phyloP scores from a whole-genome alignment of 2,888 invertebrate species.

The Agonopterix subpropinquella region DNA sequence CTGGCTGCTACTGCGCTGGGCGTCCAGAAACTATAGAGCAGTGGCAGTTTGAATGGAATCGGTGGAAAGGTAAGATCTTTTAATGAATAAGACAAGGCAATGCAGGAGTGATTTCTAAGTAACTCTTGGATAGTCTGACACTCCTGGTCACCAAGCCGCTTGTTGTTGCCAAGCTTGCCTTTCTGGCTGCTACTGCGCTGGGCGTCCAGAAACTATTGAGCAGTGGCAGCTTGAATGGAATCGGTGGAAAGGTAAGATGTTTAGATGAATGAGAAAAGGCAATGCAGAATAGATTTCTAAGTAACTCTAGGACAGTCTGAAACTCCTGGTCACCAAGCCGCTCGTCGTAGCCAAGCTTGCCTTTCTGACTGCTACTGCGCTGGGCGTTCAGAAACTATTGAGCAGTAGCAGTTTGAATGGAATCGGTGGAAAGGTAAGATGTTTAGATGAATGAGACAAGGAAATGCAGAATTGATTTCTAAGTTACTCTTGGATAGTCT shows the following conservation, averaged over 20 bases:
- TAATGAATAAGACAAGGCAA: background rate
- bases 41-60: slow-evolving; percentile 60
- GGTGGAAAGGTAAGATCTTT: slow-evolving; percentile 61
- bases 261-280: background rate
- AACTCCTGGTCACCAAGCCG: slow-evolving; percentile 86
- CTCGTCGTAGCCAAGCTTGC: slow-evolving; percentile 87
- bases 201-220: slow-evolving; percentile 81
- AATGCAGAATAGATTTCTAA: too few relatives aligned
- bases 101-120: too few relatives aligned
- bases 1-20: slow-evolving; percentile 82
- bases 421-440: slow-evolving; percentile 58
- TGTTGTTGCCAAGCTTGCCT: slow-evolving; percentile 85
- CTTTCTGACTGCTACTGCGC: slow-evolving; percentile 81
- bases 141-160: slow-evolving; percentile 85
- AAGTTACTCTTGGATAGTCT: slow-evolving; percentile 65
- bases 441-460: background rate
- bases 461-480: too few relatives aligned
- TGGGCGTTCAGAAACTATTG: slow-evolving; percentile 82
- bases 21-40: slow-evolving; percentile 79
- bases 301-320: slow-evolving; percentile 70
- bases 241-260: slow-evolving; percentile 56
- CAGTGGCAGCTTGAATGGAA: slow-evolving; percentile 62
- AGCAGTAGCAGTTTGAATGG: slow-evolving; percentile 67
- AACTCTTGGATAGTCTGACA: too few relatives aligned
- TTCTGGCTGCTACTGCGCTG: slow-evolving; percentile 81